Evolutionary conservation across 30 jellyfish, hydroid and myxozoan genomes (phyloP).

Genomic region (Cassiopea xamachana): DNA sequence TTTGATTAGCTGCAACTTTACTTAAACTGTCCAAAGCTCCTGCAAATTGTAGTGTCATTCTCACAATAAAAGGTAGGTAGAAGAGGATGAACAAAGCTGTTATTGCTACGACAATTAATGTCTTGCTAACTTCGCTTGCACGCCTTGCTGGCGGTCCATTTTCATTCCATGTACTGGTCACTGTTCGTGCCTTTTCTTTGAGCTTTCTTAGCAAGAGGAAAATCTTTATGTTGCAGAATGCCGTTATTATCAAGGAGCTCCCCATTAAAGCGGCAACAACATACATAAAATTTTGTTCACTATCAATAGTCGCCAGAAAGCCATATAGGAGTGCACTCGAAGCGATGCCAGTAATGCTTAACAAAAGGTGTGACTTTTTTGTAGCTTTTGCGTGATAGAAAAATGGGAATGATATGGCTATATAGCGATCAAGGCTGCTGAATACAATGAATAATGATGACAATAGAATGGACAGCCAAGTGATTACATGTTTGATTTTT

Average conservation of each 20-base stretch:
- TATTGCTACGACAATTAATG: neutral
- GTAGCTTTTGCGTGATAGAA: conserved; percentile 17
- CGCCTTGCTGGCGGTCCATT: neutral
- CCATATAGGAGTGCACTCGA: neutral
- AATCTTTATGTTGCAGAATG: neutral
- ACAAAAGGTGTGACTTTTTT: neutral
- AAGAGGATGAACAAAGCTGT: neutral
- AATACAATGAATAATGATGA: conserved; percentile 8
- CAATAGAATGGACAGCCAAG: conserved; percentile 4
- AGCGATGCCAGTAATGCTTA: neutral
- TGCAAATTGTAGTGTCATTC: neutral
- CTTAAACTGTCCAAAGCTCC: neutral
- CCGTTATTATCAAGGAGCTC: neutral
- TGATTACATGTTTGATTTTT: neutral
- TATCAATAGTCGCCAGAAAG: neutral
- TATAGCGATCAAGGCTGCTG: conserved; percentile 44
- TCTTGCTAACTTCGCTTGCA: neutral
- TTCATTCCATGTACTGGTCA: neutral
- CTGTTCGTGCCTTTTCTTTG: neutral
- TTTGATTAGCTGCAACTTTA: neutral
- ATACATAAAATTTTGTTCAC: neutral
- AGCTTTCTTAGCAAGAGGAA: neutral
- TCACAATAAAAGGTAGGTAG: neutral
- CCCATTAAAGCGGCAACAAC: neutral
- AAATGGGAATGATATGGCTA: conserved; percentile 45